These are phyloP conservation scores for Hermaeophaga mercurialis DNA, from an alignment of 2,888 invertebrate genomes.

Conservation along the genomic window DNA sequence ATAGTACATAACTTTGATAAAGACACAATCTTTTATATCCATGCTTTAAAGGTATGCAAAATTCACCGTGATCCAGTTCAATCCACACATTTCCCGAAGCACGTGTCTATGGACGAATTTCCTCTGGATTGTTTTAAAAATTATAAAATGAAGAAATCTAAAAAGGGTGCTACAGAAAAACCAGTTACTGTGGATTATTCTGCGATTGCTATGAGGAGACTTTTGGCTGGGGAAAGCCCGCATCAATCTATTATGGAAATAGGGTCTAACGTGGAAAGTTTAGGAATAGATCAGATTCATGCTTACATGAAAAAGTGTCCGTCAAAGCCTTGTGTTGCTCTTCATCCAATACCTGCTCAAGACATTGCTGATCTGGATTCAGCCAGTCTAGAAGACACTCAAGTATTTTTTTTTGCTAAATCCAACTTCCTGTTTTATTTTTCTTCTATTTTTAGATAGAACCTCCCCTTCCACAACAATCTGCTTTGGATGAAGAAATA, in stretches of 20 bases:
- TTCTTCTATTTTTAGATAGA: slow-evolving; percentile 35
- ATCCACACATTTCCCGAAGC: slow-evolving; percentile 45
- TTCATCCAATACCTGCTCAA: background rate
- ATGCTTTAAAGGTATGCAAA: slow-evolving; percentile 66
- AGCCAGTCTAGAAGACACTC: slow-evolving; percentile 66
- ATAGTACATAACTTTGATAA: slow-evolving; percentile 61
- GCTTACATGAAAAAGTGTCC: slow-evolving; percentile 42
- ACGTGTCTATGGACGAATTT: slow-evolving; percentile 49
- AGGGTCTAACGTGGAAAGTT: slow-evolving; percentile 51
- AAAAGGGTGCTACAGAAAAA: slow-evolving; percentile 49
- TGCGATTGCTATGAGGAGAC: slow-evolving; percentile 45
- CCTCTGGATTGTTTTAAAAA: slow-evolving; percentile 50
- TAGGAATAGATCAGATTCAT: slow-evolving; percentile 48
- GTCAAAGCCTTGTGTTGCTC: background rate
- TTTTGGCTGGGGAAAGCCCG: slow-evolving; percentile 47
- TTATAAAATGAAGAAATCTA: slow-evolving; percentile 47
- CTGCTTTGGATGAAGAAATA: slow-evolving; percentile 45
- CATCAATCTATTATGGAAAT: slow-evolving; percentile 49
- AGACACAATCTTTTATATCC: slow-evolving; percentile 62
- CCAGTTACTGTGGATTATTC: slow-evolving; percentile 49
- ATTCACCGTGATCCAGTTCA: slow-evolving; percentile 56
- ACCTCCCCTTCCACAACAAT: slow-evolving; percentile 59
- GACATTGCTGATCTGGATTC: slow-evolving; percentile 60
- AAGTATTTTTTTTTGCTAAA: slow-evolving; percentile 53
- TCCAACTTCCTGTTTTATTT: background rate